Evolutionary conservation across 2,888 invertebrate species (phyloP).

Genomic region (Meiosimyza decipiens): DNA sequence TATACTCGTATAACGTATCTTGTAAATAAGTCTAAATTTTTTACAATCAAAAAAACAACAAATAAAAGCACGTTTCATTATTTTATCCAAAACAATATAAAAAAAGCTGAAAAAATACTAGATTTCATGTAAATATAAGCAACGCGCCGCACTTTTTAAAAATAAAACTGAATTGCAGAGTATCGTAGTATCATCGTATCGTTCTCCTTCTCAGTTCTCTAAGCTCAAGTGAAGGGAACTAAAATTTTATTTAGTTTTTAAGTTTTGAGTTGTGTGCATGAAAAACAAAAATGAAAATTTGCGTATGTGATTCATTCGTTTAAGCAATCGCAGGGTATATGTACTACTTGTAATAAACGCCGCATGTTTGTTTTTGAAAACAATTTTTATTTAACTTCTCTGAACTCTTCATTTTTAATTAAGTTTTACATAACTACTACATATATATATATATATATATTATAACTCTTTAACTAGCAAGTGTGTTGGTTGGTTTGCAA

Average conservation of each 20-base stretch:
- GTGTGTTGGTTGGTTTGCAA: conserved; percentile 24
- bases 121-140: conserved; percentile 10
- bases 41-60: background rate
- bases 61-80: conserved; percentile 30
- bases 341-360: background rate
- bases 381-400: background rate
- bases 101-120: background rate
- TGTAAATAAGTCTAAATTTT: conserved; percentile 23
- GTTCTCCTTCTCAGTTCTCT: background rate
- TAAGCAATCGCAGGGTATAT: background rate
- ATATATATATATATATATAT: too few species aligned
- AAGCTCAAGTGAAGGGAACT: too few species aligned
- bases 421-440: too few species aligned
- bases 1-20: conserved; percentile 11
- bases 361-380: conserved; percentile 30
- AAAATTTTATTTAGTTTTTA: conserved; percentile 6
- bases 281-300: conserved; percentile 3
- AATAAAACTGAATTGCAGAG: too few species aligned
- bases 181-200: too few species aligned
- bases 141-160: background rate
- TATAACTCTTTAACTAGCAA: conserved; percentile 16
- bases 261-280: conserved; percentile 31
- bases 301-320: conserved; percentile 29
- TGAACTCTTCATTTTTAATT: conserved; percentile 12
- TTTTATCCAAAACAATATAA: background rate